Base-by-base conservation (phyloP, 2,888 invertebrate species). In the Stenchaetothrips biformis region DNA sequence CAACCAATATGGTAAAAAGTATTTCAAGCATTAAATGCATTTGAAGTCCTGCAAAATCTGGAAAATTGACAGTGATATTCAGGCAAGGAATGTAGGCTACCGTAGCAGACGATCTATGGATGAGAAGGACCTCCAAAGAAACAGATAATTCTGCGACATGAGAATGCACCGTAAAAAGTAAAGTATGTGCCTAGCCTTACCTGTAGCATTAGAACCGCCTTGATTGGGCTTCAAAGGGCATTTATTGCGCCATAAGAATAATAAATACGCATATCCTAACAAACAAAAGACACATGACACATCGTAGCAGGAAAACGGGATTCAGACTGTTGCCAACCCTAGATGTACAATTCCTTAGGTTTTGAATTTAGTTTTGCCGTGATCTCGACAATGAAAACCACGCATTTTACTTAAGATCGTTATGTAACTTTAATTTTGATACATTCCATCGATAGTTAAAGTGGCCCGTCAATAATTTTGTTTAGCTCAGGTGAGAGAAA, bases 251-350 rank as follows among this genome's bases (percentile, higher is more conserved):
- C 67, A 25, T 74, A 21, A 21, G 8, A 74, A 21, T 74, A 74
- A 6, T 25, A 21, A 74, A 74, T 74, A 74, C 67, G 67, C 67
- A 74, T 25, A 74, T 74, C 67, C 67, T 74, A 74, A 74, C 67
- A 74, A 74, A 74, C 67, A 74, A 74, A 74, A 74, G 67, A 74
- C 25, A 74, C 37, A 37, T 37, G 25, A 74, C 67, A 74, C 67
- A 25, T 25, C 37, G 37, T 37, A 67, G 25, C 25, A 21, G 25
- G 25, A 74, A 67, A 74, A 74, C 11, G 67, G 67, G 25, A 74
- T 74, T 7, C 67, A 11, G 11, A 74, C 11, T 25, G 67, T 11
- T 74, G 25, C 67, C 67, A 74, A 59, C 18, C 13, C 6, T 18
- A 59, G 16, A 59, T 37, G 37, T 37, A 4, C 4, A 37, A 1